Base-by-base conservation (phyloP, 2,888 invertebrate species). In the Caenorhabditis japonica region DNA sequence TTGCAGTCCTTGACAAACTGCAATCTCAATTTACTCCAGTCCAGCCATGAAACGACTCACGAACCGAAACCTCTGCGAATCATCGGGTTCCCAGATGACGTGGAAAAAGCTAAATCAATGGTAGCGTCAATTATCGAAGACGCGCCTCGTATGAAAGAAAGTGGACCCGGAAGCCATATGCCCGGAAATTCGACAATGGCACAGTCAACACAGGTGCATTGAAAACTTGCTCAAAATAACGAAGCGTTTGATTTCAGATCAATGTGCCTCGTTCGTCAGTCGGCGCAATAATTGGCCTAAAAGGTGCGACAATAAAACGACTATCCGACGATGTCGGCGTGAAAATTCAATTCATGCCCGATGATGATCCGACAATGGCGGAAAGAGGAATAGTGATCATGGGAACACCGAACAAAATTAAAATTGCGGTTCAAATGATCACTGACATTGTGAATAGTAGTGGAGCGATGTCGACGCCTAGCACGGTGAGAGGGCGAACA, bases 231-330 rank as follows among this genome's bases (percentile, higher is more conserved):
- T 30, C 5, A 30, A 30, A 30, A 5, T 10, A 30, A 10, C 30
- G 10, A 5, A 30, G 5, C 10, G 7, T 30, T 30, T 30, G 5
- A 5, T 30, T 30, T 10, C 38, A 52, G 17, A 89, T 97, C 47
- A 91, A 94, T 76, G 97, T 97, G 47, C 97, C 97, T 3, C 92
- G 94, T 87, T 92, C 93, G 58, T 94, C 95, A 0, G 97, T 97
- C 8, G 97, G 97, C 44, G 94, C 97, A 12, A 95, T 97, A 38
- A 97, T 97, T 82, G 97, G 97, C n/a, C 95, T 95, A 89, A 94
- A 94, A 2, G 97, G 97, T 12, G 96, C 97, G 82, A 97, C 95
- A 94, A 97, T 97, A 81, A 95, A 95, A 89, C 94, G 94, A 89
- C 94, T 97, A 76, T 95, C 95, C 89, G 92, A 92, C 0, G 96